A percentile compares a stretch with the other conserved stretches of the same genome.
Evolutionary conservation across 2,797 vertebrate genomes (phyloP).

Genomic region (Clarias platycephalus): DNA sequence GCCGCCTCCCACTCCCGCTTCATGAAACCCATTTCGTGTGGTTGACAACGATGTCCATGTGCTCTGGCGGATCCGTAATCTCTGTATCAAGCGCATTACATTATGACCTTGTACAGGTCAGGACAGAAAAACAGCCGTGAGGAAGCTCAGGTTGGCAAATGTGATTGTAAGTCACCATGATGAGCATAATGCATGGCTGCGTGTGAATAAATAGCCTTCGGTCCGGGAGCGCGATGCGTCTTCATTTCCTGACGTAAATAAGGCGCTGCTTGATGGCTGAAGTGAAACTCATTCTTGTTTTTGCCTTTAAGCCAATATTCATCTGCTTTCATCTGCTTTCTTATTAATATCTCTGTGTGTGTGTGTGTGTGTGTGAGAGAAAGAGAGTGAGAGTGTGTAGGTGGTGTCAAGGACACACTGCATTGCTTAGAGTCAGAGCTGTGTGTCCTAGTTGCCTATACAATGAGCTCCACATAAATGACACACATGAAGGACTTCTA

Average conservation of each 20-base stretch:
- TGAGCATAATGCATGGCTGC: constrained; percentile 41
- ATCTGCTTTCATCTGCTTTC: constrained; percentile 53
- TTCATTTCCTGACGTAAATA: constrained; percentile 55
- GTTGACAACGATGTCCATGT: not conserved
- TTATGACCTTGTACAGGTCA: constrained; percentile 44
- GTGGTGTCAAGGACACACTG: constrained; percentile 39
- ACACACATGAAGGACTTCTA: not conserved
- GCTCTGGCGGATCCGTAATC: constrained; percentile 5
- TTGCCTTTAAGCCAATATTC: constrained; percentile 54
- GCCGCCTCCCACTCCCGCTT: not conserved
- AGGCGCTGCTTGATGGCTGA: constrained; percentile 44
- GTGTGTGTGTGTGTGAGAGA: constrained; percentile 19
- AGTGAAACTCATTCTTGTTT: constrained; percentile 51
- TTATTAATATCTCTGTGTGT: constrained; percentile 51
- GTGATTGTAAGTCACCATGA: constrained; percentile 45
- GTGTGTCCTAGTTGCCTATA: constrained; percentile 29
- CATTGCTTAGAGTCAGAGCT: constrained; percentile 20
- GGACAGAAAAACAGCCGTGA: constrained; percentile 29
- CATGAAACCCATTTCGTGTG: not conserved
- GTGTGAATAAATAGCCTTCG: constrained; percentile 54
- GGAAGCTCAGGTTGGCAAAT: constrained; percentile 40
- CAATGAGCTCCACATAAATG: constrained; percentile 18
- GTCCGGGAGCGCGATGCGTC: constrained; percentile 48
- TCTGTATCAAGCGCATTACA: constrained; percentile 24
- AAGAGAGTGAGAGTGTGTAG: constrained; percentile 19